phyloP scores from a whole-genome alignment of 2,113 vertebrate species.

The Cheirogaleus medius region DNA sequence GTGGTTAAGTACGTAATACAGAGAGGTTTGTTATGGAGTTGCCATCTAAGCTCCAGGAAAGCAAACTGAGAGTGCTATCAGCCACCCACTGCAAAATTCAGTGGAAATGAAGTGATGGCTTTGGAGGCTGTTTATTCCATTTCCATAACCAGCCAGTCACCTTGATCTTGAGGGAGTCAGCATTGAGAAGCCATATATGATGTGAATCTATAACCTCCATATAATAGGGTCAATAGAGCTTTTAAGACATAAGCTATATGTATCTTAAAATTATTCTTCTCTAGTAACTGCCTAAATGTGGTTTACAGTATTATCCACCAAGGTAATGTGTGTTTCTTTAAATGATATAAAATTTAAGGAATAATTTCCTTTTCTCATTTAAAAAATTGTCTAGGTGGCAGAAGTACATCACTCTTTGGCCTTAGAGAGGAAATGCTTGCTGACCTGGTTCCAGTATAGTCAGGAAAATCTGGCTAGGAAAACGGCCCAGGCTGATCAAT shows the following conservation, averaged over 20 bases:
- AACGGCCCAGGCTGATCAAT: conserved; percentile 84
- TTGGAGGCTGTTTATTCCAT: background rate
- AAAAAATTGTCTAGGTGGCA: conserved; percentile 87
- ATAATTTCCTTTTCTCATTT: conserved; percentile 51
- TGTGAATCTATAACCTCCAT: background rate
- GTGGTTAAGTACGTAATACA: conserved; percentile 56
- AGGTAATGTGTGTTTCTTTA: background rate
- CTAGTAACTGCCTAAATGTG: background rate
- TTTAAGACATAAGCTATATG: background rate
- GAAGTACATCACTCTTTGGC: conserved; percentile 82
- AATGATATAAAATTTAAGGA: conserved; percentile 34
- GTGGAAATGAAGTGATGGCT: background rate
- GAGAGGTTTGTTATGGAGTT: conserved; percentile 9
- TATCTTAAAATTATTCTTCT: background rate
- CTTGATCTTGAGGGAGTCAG: background rate
- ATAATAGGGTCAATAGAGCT: background rate
- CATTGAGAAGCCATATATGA: background rate
- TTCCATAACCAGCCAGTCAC: background rate
- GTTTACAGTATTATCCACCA: background rate
- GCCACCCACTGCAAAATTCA: background rate
- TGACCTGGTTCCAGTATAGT: conserved; percentile 85
- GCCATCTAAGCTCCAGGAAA: conserved; percentile 39
- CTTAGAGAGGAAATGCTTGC: conserved; percentile 86
- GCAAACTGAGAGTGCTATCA: conserved; percentile 29
- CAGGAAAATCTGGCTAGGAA: conserved; percentile 81